Base-by-base conservation (phyloP, 2,888 invertebrate genomes). In the Microctonus aethiopoides region DNA sequence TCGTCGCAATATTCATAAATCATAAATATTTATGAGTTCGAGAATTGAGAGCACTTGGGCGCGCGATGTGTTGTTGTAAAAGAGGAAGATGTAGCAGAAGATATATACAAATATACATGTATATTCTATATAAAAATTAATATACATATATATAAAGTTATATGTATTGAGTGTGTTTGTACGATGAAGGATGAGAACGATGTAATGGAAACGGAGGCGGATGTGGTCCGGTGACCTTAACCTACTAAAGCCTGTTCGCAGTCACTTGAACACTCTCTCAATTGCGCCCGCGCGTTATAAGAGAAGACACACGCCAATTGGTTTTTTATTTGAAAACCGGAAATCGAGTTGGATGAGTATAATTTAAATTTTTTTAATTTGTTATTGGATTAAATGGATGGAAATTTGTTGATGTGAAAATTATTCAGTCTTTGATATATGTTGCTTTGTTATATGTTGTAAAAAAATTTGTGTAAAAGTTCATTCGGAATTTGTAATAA, bases 221-320 rank as follows among this genome's bases (percentile, higher is more conserved):
- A 76, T 73, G 76, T 74, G 73, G 75, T 71, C 72, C 71, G 73
- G 63, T 75, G 77, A 79, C 80, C 78, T 79, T 78, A 80, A 78
- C 78, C 80, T 72, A 77, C 78, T 76, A 72, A 74, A 73, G 67
- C 78, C 75, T 74, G 75, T 72, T 74, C 67, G 77, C 75, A 74
- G 74, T 72, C 69, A 70, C 70, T 64, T 71, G 54, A 65, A 73
- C 72, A 72, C 74, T 72, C 67, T 59, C 39, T 13, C 26, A 46
- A 29, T 46, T 9, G 46, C 16, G 16, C 16, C 16, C 22, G 61
- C 54, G 70, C 56, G 41, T 20, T 36, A 34, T 22, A 26, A 22
- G 32, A 32, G 32, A 52, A 11, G 20, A 36, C 36, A 46, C 51
- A 46, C 57, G 59, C 39, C 56, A 67, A 71, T 67, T 67, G 65